Percentiles rank a stretch among this genome's conserved stretches.
phyloP scores from a whole-genome alignment of 2,113 vertebrate genomes.

The Cryptotis parvus region DNA sequence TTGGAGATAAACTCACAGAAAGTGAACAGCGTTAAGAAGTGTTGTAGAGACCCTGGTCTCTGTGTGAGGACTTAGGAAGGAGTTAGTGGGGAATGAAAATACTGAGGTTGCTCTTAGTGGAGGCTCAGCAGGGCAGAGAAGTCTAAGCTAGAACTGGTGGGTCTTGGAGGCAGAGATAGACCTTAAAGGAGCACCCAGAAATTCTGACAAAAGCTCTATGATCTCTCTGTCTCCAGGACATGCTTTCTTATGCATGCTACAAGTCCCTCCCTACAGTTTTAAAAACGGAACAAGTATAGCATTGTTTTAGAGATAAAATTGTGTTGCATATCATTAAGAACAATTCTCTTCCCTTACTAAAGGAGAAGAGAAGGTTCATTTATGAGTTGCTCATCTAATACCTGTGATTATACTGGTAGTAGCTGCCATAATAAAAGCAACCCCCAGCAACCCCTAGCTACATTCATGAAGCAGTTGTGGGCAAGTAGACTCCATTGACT shows the following conservation, averaged over 20 bases:
- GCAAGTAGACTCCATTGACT: accelerated
- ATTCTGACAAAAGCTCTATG: neutral
- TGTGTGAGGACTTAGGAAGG: neutral
- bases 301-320: too few species aligned
- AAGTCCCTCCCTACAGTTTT: neutral
- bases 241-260: neutral
- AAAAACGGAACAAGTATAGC: too few species aligned
- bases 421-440: too few species aligned
- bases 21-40: neutral
- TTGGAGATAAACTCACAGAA: neutral
- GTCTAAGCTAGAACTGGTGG: neutral
- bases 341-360: neutral
- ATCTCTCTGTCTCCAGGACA: neutral
- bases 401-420: neutral
- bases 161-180: neutral
- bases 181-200: neutral
- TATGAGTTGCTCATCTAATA: neutral
- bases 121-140: neutral
- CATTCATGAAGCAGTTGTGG: neutral
- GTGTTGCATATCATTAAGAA: too few species aligned
- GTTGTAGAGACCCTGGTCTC: neutral
- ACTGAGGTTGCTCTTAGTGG: neutral
- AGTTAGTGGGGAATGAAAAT: neutral
- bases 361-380: neutral
- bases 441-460: neutral